Conservation (phyloP, 92 coral and sea anemone genomes). For the Palythoa grandiflora region DNA sequence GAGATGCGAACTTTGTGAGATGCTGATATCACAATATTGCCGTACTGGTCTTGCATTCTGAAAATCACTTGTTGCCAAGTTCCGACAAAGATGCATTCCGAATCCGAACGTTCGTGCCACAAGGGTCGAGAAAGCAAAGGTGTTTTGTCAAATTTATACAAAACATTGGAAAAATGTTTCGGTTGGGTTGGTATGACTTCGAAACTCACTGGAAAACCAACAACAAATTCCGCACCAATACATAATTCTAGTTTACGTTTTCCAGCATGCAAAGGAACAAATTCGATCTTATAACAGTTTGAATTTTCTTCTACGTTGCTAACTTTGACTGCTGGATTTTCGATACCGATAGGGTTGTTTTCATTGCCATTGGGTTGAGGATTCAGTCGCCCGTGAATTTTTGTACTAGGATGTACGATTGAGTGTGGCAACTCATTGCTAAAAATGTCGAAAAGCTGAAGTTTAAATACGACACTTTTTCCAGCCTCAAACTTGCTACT, state of each 20-base stretch:
- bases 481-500: conserved; percentile 56
- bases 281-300: neutral
- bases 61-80: no score
- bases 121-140: no score
- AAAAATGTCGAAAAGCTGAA: neutral
- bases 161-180: neutral
- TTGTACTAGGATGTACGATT: neutral
- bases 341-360: no score
- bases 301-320: neutral
- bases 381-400: neutral
- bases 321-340: neutral
- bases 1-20: neutral
- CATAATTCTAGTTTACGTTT: neutral
- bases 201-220: neutral
- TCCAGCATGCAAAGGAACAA: neutral
- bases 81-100: no score
- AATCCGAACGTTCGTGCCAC: no score
- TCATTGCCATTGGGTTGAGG: neutral
- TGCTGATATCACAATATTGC: no score
- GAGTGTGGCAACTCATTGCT: neutral
- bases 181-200: neutral
- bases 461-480: neutral
- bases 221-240: neutral
- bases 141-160: neutral
- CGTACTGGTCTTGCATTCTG: no score